phyloP scores from a whole-genome alignment of 30 jellyfish, hydroid and myxozoan species.

The Rhopilema esculentum region DNA sequence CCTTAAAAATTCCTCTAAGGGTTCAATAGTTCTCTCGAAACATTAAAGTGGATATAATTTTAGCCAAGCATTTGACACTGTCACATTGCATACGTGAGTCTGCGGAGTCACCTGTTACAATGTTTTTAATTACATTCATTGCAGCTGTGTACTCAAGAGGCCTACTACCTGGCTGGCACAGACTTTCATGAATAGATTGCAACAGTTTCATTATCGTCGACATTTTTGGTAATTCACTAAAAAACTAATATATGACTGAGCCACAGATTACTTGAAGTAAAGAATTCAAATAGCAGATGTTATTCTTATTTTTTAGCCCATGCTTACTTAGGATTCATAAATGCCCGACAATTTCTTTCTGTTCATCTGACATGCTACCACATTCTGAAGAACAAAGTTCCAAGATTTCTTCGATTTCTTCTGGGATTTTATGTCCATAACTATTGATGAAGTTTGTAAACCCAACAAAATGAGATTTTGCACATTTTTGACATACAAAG shows the following conservation, averaged over 20 bases:
- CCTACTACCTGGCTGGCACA: background rate
- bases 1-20: background rate
- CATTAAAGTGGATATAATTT: background rate
- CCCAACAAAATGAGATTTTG: background rate
- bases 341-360: background rate
- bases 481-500: background rate
- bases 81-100: background rate
- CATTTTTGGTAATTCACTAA: background rate
- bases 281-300: conserved; percentile 9
- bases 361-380: background rate
- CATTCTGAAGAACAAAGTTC: background rate
- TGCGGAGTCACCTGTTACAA: background rate
- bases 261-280: conserved; percentile 1
- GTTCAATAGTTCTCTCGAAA: background rate
- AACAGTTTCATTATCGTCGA: background rate
- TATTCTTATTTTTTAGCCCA: background rate
- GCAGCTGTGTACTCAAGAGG: background rate
- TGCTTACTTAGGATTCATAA: background rate
- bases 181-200: background rate
- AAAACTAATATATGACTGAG: background rate
- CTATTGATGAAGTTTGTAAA: background rate
- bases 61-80: background rate
- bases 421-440: background rate
- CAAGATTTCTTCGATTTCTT: background rate
- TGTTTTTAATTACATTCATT: background rate